phyloP scores from a whole-genome alignment of 2,113 vertebrate genomes.

The Bos taurus region DNA sequence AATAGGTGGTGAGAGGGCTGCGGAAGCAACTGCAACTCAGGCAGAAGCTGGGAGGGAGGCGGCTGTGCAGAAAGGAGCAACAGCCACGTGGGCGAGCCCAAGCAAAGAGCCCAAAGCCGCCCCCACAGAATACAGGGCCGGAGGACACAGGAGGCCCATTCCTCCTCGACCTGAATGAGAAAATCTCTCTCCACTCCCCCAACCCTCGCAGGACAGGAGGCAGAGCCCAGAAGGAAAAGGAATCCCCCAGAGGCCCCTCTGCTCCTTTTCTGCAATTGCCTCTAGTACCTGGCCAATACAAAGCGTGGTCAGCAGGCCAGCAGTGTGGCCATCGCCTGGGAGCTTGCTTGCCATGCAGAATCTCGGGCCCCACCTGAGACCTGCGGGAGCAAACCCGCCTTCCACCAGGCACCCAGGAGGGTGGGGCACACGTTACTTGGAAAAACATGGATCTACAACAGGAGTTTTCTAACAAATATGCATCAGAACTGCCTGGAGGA shows the following conservation, averaged over 20 bases:
- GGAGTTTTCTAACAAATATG: not conserved
- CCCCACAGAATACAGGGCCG: not conserved
- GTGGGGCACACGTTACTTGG: not conserved
- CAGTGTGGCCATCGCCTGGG: too few species aligned
- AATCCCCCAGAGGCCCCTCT: not conserved
- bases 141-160: not conserved
- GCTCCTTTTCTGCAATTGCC: not conserved
- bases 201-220: not conserved
- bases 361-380: not conserved
- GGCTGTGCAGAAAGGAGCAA: not conserved
- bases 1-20: not conserved
- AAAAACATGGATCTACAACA: not conserved
- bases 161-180: not conserved
- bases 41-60: not conserved
- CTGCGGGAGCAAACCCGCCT: not conserved
- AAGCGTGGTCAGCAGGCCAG: not conserved
- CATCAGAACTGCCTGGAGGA: not conserved
- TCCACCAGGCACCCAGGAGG: not conserved
- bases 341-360: not conserved
- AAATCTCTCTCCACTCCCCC: not conserved
- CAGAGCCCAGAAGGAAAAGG: not conserved
- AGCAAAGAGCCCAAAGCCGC: not conserved
- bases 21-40: not conserved
- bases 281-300: not conserved
- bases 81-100: fast-evolving